These are phyloP conservation scores for Schizothorax lantsangensis DNA, from an alignment of 2,797 vertebrate genomes.

Conservation along the genomic window DNA sequence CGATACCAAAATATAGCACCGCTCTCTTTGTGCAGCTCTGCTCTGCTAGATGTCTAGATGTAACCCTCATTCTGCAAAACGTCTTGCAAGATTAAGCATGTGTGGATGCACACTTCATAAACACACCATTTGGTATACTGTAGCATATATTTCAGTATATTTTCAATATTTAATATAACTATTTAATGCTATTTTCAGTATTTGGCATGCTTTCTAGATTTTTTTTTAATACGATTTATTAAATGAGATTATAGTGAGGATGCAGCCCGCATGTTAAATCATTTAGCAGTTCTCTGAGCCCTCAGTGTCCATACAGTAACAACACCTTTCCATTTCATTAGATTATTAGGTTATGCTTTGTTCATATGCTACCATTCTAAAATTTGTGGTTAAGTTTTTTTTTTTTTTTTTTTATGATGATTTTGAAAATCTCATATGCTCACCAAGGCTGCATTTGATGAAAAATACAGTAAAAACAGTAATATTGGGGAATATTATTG, in stretches of 20 bases:
- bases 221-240: not conserved
- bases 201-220: not conserved
- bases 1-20: conserved; percentile 10
- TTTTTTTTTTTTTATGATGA: too few species aligned
- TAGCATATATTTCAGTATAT: not conserved
- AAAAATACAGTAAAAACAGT: not conserved
- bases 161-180: not conserved
- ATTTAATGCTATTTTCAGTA: not conserved
- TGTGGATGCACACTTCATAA: not conserved
- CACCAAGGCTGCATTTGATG: not conserved
- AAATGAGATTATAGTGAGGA: not conserved
- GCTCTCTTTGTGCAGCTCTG: conserved; percentile 7
- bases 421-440: too few species aligned
- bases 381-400: too few species aligned
- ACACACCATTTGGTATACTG: not conserved
- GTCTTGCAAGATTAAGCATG: not conserved
- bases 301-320: not conserved
- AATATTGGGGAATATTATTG: not conserved
- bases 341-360: not conserved
- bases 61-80: not conserved
- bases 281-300: not conserved
- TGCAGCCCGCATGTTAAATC: not conserved
- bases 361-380: not conserved
- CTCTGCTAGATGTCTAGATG: not conserved
- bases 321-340: not conserved